Base-by-base conservation (phyloP, 2,888 invertebrate genomes). In the Patella pellucida region DNA sequence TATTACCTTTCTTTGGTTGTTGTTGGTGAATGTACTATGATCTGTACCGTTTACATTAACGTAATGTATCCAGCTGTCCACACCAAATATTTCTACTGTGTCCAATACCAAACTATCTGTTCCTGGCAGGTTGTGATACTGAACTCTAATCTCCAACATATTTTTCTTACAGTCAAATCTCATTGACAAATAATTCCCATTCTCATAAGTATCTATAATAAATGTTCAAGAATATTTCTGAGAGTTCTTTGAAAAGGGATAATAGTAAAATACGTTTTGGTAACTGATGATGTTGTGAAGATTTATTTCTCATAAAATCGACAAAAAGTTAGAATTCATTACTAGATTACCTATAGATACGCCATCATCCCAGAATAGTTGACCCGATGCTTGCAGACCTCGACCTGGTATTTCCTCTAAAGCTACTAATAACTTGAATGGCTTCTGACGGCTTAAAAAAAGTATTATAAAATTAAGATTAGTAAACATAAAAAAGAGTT, bases 361-460 rank as follows among this genome's bases (percentile, higher is more conserved):
- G 14, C 85, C 85, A 85, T 96, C 95, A 88, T 96, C 96, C 95
- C 95, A 96, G 91, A 94, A 96, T 1, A 96, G 91, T 71, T 93
- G 92, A 2, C 96, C 96, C 1, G 84, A 84, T 3, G 91, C 86
- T 0, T 74, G 74, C 23, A 68, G 75, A 31, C 81, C 81, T 51
- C 94, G 94, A 31, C 85, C 87, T n/a, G 91, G 91, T 5, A 85
- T 84, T 85, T 94, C 93, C 0, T 76, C 71, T 16, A 94, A 92
- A 1, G 93, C 94, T 0, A 93, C 93, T 11, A 94, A 86, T 62
- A 96, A 91, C 82, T 94, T 93, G 77, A 96, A 92, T 69, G 94
- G 93, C 56, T 93, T 93, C 83, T 93, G 92, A 70, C 96, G 93
- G 23, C 92, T 92, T 78, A 62, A 80, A 79, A 69, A 62, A 51